Conservation (phyloP, 2,888 invertebrate genomes). For the Galeruca laticollis region DNA sequence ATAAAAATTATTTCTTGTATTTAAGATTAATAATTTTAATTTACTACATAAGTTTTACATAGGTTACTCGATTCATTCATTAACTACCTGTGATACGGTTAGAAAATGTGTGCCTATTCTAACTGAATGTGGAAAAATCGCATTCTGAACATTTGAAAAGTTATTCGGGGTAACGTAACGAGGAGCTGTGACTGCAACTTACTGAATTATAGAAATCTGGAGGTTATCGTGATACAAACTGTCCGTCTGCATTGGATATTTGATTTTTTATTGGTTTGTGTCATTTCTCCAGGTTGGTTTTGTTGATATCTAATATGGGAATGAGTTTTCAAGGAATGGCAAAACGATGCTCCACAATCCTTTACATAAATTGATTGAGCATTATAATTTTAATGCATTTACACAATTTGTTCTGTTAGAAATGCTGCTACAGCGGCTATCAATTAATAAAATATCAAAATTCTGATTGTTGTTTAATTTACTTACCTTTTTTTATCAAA, state of each 20-base stretch:
- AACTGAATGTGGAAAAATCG: conserved; percentile 58
- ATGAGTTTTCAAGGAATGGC: conserved; percentile 60
- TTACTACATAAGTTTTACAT: not conserved
- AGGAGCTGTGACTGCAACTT: conserved; percentile 67
- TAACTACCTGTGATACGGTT: conserved; percentile 60
- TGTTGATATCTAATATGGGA: conserved; percentile 34
- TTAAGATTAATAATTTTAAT: not conserved
- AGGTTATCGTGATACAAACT: conserved; percentile 26
- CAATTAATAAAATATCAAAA: conserved; percentile 52
- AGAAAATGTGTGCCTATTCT: conserved; percentile 63
- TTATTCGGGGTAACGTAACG: conserved; percentile 47
- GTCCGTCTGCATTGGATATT: not conserved
- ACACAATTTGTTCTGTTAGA: conserved; percentile 59
- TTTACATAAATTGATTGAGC: conserved; percentile 53
- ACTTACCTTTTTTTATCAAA: not conserved
- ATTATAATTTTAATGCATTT: conserved; percentile 63
- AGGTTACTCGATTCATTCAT: conserved; percentile 42
- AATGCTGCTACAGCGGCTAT: conserved; percentile 56
- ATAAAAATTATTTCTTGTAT: not conserved
- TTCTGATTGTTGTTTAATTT: conserved; percentile 32
- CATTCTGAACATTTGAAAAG: conserved; percentile 54
- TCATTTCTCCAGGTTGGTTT: conserved; percentile 32
- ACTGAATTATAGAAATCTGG: conserved; percentile 45
- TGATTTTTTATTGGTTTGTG: conserved; percentile 15
- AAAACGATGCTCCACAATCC: conserved; percentile 63